These are phyloP conservation scores for Tridacna crocea DNA, from an alignment of 2,888 invertebrate genomes.

Conservation along the genomic window DNA sequence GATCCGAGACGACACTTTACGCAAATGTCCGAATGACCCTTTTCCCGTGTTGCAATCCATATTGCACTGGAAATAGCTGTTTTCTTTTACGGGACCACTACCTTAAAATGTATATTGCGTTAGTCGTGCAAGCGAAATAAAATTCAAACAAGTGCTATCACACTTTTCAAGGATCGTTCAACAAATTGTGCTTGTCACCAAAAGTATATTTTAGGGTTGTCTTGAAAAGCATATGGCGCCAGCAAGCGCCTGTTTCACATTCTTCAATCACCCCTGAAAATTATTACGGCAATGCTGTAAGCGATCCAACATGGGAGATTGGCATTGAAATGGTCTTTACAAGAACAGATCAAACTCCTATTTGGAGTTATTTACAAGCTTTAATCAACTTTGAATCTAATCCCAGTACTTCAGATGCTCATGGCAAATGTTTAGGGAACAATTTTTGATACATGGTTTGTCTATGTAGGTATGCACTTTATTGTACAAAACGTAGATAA, in stretches of 20 bases:
- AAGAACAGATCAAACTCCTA: constrained; percentile 18
- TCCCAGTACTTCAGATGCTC: constrained; percentile 31
- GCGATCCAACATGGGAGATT: background rate
- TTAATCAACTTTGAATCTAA: constrained; percentile 55
- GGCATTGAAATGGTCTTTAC: background rate
- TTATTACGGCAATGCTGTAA: background rate
- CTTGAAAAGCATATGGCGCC: constrained; percentile 17
- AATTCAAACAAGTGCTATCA: constrained; percentile 19
- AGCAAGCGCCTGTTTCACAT: constrained; percentile 5
- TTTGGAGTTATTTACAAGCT: constrained; percentile 51
- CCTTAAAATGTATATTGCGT: no score
- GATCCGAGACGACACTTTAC: no score
- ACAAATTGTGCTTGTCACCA: constrained; percentile 4
- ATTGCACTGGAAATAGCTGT: no score
- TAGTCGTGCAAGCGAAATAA: background rate
- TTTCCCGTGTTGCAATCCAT: no score
- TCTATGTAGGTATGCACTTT: background rate
- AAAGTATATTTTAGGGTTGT: constrained; percentile 10
- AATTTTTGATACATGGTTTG: background rate
- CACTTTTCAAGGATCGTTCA: constrained; percentile 16
- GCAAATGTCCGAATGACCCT: no score
- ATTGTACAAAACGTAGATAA: no score
- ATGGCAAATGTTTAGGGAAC: constrained; percentile 14
- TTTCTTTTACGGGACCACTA: no score
- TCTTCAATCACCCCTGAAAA: background rate